Base-by-base conservation (phyloP, 2,888 invertebrate genomes). In the Tetheella fluctuosa region DNA sequence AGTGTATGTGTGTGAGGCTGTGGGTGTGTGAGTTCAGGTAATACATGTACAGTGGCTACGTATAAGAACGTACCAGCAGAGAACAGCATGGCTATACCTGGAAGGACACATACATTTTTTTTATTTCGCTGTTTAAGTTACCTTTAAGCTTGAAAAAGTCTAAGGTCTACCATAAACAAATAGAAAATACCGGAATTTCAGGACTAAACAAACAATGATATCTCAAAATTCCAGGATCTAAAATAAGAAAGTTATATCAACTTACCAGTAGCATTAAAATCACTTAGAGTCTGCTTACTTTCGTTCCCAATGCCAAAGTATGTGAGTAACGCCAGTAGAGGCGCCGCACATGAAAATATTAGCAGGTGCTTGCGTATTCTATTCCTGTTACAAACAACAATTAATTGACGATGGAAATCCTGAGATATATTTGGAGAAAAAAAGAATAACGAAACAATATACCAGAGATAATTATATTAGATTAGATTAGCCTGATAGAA, bases 41-140 rank as follows among this genome's bases (percentile, higher is more conserved):
- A 86, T 0, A 99, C 99, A 86, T 99, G 99, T 0, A 99, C 99
- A 0, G 99, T 99, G 0, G 99, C 98, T 2, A 99, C 99, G 85
- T 99, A 99, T 0, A 99, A 94, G 91, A 99, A 99, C 15, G 99
- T 99, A 0, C 99, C 99, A 0, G 99, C 99, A 53, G 99, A 99
- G 89, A 99, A 99, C 39, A 99, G 90, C 99, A 99, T 99, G 0
- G 99, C 98, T 63, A 99, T 96, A 60, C 96, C 95, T 95, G 85
- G 0, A 85, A 86, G 25, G 25, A 59, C 58, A 58, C 58, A 57
- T 34, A 30, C 8, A 10, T 8, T 30, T 8, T 10, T 30, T 30
- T 8, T 30, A 10, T 8, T 30, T 30, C 10, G 10, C 30, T 30
- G 0, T 30, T 30, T 30, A 30, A n/a, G n/a, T n/a, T n/a, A n/a